phyloP scores from a whole-genome alignment of 2,113 vertebrate species.

The Osmerus mordax region DNA sequence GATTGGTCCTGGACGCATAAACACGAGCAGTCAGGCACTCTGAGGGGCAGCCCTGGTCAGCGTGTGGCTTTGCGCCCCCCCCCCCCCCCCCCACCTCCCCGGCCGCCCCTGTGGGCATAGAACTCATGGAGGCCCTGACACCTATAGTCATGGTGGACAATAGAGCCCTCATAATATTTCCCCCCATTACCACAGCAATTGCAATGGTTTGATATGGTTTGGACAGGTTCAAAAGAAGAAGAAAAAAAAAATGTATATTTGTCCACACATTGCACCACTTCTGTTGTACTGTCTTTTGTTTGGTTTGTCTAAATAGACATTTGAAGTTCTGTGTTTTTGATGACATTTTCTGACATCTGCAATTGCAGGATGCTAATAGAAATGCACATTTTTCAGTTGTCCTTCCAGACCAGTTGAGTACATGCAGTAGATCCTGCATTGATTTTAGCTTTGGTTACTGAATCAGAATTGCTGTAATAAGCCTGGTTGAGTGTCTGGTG shows the following conservation, averaged over 20 bases:
- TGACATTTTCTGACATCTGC: background rate
- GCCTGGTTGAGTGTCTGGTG: background rate
- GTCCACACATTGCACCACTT: background rate
- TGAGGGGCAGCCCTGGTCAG: slow-evolving; percentile 37
- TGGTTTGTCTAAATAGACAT: background rate
- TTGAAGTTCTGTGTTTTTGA: background rate
- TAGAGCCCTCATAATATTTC: background rate
- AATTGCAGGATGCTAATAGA: background rate
- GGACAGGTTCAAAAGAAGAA: background rate
- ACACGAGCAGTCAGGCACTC: slow-evolving; percentile 51
- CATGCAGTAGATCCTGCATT: background rate
- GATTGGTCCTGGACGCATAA: slow-evolving; percentile 43
- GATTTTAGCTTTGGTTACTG: slow-evolving; percentile 7
- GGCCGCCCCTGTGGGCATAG: slow-evolving; percentile 38
- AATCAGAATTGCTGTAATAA: slow-evolving; percentile 7
- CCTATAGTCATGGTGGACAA: background rate
- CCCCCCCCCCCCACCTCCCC: background rate
- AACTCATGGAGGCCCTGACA: slow-evolving; percentile 37
- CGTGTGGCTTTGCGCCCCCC: slow-evolving; percentile 28
- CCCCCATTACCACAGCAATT: background rate
- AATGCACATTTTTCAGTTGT: background rate
- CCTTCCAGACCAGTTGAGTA: background rate
- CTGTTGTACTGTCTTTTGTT: background rate
- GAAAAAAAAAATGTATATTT: too few species aligned
- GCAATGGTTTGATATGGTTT: background rate